These are phyloP conservation scores for Cantharis nigra DNA, from an alignment of 2,888 invertebrate genomes.

Conservation along the genomic window DNA sequence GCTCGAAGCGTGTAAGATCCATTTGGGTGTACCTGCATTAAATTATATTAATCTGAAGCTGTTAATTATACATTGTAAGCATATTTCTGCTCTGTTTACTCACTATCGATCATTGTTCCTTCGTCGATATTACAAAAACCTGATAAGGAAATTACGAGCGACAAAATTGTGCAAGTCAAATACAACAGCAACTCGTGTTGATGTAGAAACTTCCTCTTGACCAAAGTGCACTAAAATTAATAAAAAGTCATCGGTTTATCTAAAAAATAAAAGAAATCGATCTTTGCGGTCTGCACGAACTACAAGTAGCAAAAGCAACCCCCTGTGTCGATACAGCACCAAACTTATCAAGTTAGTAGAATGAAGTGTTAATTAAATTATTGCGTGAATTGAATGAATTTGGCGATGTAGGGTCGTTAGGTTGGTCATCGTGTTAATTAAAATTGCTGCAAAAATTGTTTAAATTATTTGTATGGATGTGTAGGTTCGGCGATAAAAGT, in stretches of 20 bases:
- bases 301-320: background rate
- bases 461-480: background rate
- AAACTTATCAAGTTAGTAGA: background rate
- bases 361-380: background rate
- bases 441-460: background rate
- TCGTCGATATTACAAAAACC: background rate
- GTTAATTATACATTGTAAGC: background rate
- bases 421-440: background rate
- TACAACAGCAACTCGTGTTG: conserved; percentile 56
- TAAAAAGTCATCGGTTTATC: background rate
- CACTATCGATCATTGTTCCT: background rate
- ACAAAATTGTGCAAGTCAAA: conserved; percentile 45
- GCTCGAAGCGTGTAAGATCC: conserved; percentile 55
- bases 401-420: background rate
- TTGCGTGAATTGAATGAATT: background rate
- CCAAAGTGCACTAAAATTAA: conserved; percentile 44
- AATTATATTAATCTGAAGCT: background rate
- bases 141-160: conserved; percentile 9
- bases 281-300: background rate
- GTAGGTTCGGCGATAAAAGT: background rate
- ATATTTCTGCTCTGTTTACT: background rate
- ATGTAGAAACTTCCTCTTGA: conserved; percentile 49
- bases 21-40: conserved; percentile 41
- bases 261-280: background rate
- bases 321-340: background rate